Base-by-base conservation (phyloP, 2,113 vertebrate genomes). In the Sclerurus mexicanus region DNA sequence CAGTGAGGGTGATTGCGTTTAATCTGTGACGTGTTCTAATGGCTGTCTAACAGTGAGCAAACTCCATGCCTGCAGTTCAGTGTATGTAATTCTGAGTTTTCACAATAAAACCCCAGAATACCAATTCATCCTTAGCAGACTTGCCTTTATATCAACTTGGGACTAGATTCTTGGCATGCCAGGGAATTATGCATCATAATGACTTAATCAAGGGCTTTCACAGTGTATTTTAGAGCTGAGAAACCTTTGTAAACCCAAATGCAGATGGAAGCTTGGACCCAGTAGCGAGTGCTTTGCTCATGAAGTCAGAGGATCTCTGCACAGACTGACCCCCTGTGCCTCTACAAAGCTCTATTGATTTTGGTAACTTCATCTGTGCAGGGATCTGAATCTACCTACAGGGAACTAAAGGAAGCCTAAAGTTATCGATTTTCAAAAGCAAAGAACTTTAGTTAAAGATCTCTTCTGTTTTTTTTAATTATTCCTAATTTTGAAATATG, bases 281-380 rank as follows among this genome's bases (percentile, higher is more conserved):
- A 77, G 90, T 71, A 91, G 47, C 0, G 17, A 93, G 92, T 92
- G 93, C 73, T 92, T 96, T 90, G 47, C 85, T 88, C 60, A 78
- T 90, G 87, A 96, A 91, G 90, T 93, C 92, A 95, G 92, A 94
- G 82, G 67, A 90, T 90, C 87, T 74, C 67, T 67, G 90, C 82
- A 88, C 79, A 66, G 71, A 28, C 87, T 85, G 92, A 96, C 71
- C 74, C 64, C 50, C 58, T 24, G 59, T 74, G 93, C 92, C 88
- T 92, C 82, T 60, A 79, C 90, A 88, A 95, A 86, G 79, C 90
- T 90, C 60, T 93, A 81, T 96, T 92, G 95, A 94, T 96, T 93
- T 90, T 80, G 56, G 79, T 95, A 94, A 96, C 87, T 96, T 94
- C 93, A 95, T 94, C 95, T 93, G 85, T 86, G 79, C 79, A 71